Evolutionary conservation across 1,140 invertebrate species (phyloP).

Genomic region (Teleogryllus occipitalis): DNA sequence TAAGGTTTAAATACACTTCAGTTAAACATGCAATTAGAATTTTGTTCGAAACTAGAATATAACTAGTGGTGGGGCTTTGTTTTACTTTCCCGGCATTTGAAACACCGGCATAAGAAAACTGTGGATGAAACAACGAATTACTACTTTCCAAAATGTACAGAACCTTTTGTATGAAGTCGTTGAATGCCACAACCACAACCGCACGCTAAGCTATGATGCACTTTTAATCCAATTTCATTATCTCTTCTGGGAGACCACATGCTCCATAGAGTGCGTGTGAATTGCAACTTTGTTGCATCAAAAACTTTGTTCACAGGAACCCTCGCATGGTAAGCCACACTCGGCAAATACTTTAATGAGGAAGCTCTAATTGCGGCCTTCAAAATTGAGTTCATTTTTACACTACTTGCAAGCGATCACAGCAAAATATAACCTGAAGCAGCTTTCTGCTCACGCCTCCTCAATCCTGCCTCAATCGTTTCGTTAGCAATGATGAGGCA

Average conservation of each 20-base stretch:
- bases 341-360: constrained; percentile 24
- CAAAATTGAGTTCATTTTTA: constrained; percentile 59
- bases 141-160: not conserved
- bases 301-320: constrained; percentile 39
- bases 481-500: too few relatives aligned
- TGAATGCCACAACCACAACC: constrained; percentile 48
- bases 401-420: not conserved
- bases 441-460: too few relatives aligned
- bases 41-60: too few relatives aligned
- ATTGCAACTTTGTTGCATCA: constrained; percentile 46
- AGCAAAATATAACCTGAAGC: too few relatives aligned
- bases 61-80: too few relatives aligned
- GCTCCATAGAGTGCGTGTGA: constrained; percentile 58
- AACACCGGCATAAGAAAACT: not conserved
- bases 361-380: constrained; percentile 46
- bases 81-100: not conserved
- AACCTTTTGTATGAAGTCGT: not conserved
- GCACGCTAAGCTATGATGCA: constrained; percentile 40
- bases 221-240: constrained; percentile 32
- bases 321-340: constrained; percentile 34
- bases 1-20: not conserved
- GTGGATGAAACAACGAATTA: not conserved
- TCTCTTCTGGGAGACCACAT: constrained; percentile 40
- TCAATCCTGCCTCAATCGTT: too few relatives aligned
- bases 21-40: too few relatives aligned